Evolutionary conservation across 2,797 vertebrate species (phyloP), one percentile per base, ranked within the genome.

Genomic region (Pogoniulus pusillus): DNA sequence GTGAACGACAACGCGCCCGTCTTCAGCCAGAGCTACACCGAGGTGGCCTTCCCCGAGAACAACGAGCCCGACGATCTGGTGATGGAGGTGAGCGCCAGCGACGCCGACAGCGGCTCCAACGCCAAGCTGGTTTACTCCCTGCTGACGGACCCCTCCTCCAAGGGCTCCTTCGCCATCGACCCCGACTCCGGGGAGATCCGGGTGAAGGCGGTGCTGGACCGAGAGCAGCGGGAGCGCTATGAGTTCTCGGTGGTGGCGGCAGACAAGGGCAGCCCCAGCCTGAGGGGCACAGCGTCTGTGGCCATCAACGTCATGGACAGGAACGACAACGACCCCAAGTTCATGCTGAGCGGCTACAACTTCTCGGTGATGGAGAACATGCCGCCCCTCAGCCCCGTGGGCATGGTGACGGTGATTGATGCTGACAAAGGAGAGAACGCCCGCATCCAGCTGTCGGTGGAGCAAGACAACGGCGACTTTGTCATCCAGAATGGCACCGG

Each of bases 311-410:
- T 99, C 74, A 97, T 99, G 85, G 99, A 99, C 95, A 98, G 98
- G 90, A 99, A 99, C n/a, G 99, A 99, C 98, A 99, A 99, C 1
- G 99, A 99, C 93, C 99, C 99, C 51, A 99, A 99, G 91, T 99
- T 99, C 74, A 99, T 99, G 98, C 96, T 99, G 57, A 99, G 97
- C 1, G 98, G 98, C 94, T 99, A 99, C 96, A 99, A 98, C 96
- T 99, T 99, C 96, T 99, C 99, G 0, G 99, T 99, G 88, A 98
- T 98, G 90, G 99, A 99, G 95, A 99, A 99, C 97, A 98, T 99
- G 98, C 98, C 98, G 0, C 98, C 98, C 0, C 98, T 99, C 70
- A 99, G 99, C 95, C 98, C 99, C 0, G 99, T 99, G 16, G 99
- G 99, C 22, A 99, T 99, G 91, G 99, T 99, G 87, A 99, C 99